These are phyloP conservation scores for Rhegmatorhina hoffmannsi DNA, from an alignment of 2,113 vertebrate genomes.

Conservation along the genomic window DNA sequence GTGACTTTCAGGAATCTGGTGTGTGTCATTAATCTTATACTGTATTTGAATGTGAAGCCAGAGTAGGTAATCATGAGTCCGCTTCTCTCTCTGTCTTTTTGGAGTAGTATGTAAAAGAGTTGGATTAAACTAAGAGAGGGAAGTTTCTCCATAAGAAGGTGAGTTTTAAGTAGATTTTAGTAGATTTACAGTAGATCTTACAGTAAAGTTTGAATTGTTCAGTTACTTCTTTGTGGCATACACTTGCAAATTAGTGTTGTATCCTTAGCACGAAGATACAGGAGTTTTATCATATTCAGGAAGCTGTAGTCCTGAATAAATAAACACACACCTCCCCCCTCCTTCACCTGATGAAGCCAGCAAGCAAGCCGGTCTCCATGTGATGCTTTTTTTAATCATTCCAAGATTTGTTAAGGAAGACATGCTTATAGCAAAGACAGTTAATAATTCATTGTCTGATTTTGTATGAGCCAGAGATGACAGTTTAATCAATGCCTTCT, in stretches of 20 bases:
- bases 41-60: background rate
- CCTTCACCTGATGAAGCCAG: background rate
- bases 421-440: background rate
- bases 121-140: background rate
- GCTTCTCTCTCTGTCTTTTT: background rate
- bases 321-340: background rate
- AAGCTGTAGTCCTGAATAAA: background rate
- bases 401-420: constrained; percentile 31
- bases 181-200: background rate
- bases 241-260: background rate
- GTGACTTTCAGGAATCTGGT: background rate
- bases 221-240: background rate
- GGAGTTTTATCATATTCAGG: background rate
- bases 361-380: background rate
- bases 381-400: constrained; percentile 19
- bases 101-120: background rate
- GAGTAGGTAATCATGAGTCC: background rate
- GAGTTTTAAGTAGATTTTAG: background rate
- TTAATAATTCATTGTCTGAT: constrained; percentile 25
- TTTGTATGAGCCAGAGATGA: background rate
- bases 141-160: background rate
- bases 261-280: background rate
- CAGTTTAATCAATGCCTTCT: background rate
- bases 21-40: background rate
- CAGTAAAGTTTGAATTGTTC: background rate